Base-by-base conservation (phyloP, 2,888 invertebrate genomes). In the Antheraea assamensis region DNA sequence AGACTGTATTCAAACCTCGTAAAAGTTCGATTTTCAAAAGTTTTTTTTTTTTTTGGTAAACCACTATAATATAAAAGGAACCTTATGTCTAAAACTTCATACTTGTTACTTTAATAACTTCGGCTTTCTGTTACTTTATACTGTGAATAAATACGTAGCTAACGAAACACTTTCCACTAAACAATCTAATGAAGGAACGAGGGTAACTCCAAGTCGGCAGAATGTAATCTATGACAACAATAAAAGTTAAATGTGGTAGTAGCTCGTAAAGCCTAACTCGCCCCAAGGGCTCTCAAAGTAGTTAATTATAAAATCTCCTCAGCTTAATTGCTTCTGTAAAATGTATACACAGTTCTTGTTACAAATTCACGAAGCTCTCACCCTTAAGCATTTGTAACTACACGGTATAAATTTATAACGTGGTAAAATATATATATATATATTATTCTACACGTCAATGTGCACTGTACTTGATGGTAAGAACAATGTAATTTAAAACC, bases 241-340 rank as follows among this genome's bases (percentile, higher is more conserved):
- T 73, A 73, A 73, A 75, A 71, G 64, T 72, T 72, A 71, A 74
- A 73, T 66, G n/a, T 55, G n/a, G 64, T 55, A 49, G 52, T 31
- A 8, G 71, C 71, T 75, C 55, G 68, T 72, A 70, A 74, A 75
- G 75, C 73, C 76, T n/a, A 71, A 74, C 55, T 71, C 66, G 61
- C 71, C 76, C 80, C 73, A 15, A 71, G 72, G 74, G 78, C 71
- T 74, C 21, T 71, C 76, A 79, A 74, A 77, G 75, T 73, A 75
- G 68, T 71, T 74, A 58, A 75, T 76, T 64, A 71, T 35, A 73
- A 71, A 71, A 55, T 71, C 71, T 75, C 58, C 66, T 55, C 71
- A 71, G 42, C 73, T 73, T 75, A 80, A 76, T 74, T 74, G 64
- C 35, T 71, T 55, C n/a, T 76, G 72, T 77, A 74, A 78, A 80